Evolutionary conservation across 2,888 invertebrate species (phyloP).

Genomic region (Achlya flavicornis): DNA sequence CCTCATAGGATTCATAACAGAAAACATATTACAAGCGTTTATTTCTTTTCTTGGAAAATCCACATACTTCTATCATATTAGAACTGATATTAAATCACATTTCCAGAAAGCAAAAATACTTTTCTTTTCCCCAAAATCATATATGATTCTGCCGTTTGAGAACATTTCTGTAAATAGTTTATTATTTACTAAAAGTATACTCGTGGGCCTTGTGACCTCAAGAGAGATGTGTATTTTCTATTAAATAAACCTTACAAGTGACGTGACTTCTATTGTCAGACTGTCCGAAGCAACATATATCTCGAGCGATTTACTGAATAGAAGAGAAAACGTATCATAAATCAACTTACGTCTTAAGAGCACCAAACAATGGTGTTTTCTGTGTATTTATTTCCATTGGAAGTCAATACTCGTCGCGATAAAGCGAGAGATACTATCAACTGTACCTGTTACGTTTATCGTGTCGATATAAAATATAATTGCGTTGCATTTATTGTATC

Average conservation of each 20-base stretch:
- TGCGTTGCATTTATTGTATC: constrained; percentile 43
- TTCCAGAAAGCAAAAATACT: not conserved
- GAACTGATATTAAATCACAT: constrained; percentile 8
- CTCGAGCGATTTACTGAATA: constrained; percentile 7
- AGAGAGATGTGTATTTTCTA: not conserved
- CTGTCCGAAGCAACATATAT: constrained; percentile 12
- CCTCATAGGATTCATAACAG: no score
- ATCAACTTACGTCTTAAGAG: constrained; percentile 40
- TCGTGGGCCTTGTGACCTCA: not conserved
- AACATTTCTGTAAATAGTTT: not conserved
- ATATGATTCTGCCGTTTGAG: not conserved
- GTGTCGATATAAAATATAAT: constrained; percentile 66
- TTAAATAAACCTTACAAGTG: constrained; percentile 8
- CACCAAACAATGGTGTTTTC: constrained; percentile 33
- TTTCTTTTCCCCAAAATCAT: not conserved
- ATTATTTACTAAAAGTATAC: not conserved
- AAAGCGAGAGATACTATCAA: constrained; percentile 35
- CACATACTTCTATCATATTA: not conserved
- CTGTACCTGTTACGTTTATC: constrained; percentile 54
- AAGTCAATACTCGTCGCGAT: constrained; percentile 35
- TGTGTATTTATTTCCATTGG: constrained; percentile 31
- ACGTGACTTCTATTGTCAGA: constrained; percentile 4
- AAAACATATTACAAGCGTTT: constrained; percentile 11
- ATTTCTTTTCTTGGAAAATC: not conserved
- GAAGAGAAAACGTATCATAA: constrained; percentile 39